Conservation (phyloP, 2,797 vertebrate species). For the Paguma larvata region DNA sequence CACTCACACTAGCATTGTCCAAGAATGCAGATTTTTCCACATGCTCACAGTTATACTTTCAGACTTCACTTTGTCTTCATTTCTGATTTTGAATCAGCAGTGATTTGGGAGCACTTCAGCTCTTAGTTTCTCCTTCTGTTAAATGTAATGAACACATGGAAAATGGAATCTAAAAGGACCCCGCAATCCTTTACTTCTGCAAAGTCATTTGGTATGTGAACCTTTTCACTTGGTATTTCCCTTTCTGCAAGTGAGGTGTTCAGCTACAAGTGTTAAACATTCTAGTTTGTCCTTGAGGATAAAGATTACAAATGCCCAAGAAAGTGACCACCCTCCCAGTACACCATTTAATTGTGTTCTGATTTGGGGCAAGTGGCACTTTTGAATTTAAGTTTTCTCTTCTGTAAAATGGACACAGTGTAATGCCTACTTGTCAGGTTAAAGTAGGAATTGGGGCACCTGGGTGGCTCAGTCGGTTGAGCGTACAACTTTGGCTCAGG, state of each 20-base stretch:
- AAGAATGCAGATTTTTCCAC: background rate
- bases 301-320: background rate
- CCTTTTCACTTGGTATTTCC: background rate
- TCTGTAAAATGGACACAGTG: background rate
- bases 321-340: background rate
- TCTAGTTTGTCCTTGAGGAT: too few species aligned
- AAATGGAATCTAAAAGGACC: background rate
- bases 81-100: background rate
- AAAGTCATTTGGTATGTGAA: background rate
- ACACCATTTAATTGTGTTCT: background rate
- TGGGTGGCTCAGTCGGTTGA: too few species aligned
- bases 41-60: background rate
- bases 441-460: too few species aligned
- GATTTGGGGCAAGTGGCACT: background rate
- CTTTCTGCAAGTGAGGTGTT: background rate
- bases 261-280: background rate
- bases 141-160: background rate
- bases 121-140: conserved; percentile 35
- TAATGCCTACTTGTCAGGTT: background rate
- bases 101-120: background rate
- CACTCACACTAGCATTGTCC: background rate
- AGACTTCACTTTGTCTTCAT: background rate
- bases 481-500: too few species aligned
- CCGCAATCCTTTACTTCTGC: background rate
- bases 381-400: background rate